phyloP scores from a whole-genome alignment of 2,797 vertebrate genomes.

The Oreochromis grahami region DNA sequence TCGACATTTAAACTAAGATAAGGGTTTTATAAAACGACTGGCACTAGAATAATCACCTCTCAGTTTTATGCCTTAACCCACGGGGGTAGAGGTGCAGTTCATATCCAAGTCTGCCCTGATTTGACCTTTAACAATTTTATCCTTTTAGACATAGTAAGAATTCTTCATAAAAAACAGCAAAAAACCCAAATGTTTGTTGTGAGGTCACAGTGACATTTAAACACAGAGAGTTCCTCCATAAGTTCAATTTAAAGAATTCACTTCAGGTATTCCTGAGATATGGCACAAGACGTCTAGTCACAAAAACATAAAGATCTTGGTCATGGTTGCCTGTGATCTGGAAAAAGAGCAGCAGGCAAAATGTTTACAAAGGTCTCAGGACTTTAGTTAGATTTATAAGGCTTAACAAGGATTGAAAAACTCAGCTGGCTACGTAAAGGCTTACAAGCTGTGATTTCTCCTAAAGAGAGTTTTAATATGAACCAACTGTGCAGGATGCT shows the following conservation, averaged over 20 bases:
- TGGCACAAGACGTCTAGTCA: accelerated
- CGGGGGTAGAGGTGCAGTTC: neutral
- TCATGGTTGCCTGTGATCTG: neutral
- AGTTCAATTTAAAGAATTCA: neutral
- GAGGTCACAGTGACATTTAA: neutral
- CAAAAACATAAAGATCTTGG: neutral
- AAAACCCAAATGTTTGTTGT: neutral
- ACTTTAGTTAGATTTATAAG: neutral
- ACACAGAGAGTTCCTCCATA: neutral
- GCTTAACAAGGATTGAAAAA: neutral
- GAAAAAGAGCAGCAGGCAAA: neutral
- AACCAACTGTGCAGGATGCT: neutral
- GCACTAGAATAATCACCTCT: neutral
- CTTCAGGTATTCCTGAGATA: neutral
- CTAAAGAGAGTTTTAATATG: neutral
- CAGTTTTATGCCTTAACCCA: neutral
- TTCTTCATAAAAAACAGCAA: neutral
- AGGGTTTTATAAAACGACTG: neutral
- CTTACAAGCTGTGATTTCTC: neutral
- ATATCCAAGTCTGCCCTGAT: neutral
- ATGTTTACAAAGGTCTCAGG: neutral
- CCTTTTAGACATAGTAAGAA: neutral
- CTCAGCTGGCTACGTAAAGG: neutral
- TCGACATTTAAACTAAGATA: neutral
- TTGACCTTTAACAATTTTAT: neutral